Evolutionary conservation across 2,113 vertebrate genomes (phyloP).

Genomic region (Crotalus tigris): DNA sequence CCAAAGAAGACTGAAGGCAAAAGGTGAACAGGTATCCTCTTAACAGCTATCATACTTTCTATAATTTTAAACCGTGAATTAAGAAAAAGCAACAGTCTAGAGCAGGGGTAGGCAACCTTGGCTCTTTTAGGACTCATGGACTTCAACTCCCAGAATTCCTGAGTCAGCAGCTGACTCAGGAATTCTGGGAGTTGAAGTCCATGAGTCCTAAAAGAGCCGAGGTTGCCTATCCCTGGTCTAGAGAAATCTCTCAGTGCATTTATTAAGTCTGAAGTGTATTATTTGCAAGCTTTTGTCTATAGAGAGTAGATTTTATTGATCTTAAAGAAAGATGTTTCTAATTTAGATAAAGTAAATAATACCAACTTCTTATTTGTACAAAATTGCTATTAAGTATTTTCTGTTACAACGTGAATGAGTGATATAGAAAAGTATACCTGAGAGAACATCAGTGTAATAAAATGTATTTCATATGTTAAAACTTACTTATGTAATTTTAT

Average conservation of each 20-base stretch:
- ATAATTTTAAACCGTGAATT: slow-evolving; percentile 10
- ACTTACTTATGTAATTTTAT: background rate
- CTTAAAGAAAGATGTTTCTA: background rate
- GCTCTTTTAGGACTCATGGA: no score
- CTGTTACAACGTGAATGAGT: background rate
- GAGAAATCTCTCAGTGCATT: background rate
- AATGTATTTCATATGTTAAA: background rate
- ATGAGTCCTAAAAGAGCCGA: no score
- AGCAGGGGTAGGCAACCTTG: background rate
- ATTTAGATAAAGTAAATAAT: background rate
- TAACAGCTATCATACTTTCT: background rate
- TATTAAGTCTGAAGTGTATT: accelerated
- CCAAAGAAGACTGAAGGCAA: background rate
- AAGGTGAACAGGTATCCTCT: background rate
- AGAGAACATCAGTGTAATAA: accelerated
- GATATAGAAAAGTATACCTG: background rate
- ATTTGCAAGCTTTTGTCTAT: background rate
- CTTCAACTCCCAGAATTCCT: no score
- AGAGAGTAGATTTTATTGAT: slow-evolving; percentile 14
- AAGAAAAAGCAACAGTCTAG: background rate
- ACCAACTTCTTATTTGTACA: background rate
- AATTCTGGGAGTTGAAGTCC: no score
- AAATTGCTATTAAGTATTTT: background rate
- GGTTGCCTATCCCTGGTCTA: background rate
- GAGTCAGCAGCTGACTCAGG: no score